These are phyloP conservation scores for Drosophila nr. fundita DNA, from an alignment of 2,888 invertebrate genomes.

Conservation along the genomic window DNA sequence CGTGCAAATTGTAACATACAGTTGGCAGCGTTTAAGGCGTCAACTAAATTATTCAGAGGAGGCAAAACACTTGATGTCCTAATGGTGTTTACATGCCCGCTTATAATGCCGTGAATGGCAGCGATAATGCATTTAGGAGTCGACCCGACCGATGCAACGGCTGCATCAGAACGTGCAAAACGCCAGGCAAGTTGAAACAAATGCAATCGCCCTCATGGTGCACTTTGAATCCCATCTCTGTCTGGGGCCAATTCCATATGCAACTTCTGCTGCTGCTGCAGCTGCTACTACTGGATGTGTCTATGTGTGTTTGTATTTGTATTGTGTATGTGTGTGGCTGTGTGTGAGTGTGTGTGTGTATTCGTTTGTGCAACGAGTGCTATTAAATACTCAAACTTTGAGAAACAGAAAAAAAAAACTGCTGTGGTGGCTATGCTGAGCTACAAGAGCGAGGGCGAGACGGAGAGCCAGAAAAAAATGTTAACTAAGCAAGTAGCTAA, in stretches of 20 bases:
- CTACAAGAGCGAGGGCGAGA: background rate
- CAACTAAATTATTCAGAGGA: slow-evolving; percentile 65
- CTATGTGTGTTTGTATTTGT: background rate
- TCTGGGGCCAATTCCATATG: slow-evolving; percentile 20
- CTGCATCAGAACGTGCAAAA: slow-evolving; percentile 10
- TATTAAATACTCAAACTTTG: slow-evolving; percentile 24
- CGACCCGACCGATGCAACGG: background rate
- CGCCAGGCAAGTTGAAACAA: slow-evolving; percentile 26
- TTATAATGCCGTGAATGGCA: slow-evolving; percentile 69
- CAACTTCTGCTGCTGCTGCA: background rate
- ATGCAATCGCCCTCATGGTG: slow-evolving; percentile 23
- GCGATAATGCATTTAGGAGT: slow-evolving; percentile 71
- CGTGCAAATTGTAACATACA: slow-evolving; percentile 20
- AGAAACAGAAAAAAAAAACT: background rate
- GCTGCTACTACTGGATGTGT: background rate
- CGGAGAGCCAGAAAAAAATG: background rate
- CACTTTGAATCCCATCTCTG: slow-evolving; percentile 23
- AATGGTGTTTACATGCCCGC: slow-evolving; percentile 70
- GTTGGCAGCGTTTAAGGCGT: slow-evolving; percentile 40
- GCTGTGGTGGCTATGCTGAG: slow-evolving; percentile 5
- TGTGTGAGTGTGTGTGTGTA: background rate
- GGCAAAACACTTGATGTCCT: slow-evolving; percentile 72
- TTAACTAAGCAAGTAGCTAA: slow-evolving; percentile 5
- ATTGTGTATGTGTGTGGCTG: background rate
- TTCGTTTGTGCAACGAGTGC: slow-evolving; percentile 5